Base-by-base conservation (phyloP, 2,888 invertebrate genomes). In the Volucella inanis region DNA sequence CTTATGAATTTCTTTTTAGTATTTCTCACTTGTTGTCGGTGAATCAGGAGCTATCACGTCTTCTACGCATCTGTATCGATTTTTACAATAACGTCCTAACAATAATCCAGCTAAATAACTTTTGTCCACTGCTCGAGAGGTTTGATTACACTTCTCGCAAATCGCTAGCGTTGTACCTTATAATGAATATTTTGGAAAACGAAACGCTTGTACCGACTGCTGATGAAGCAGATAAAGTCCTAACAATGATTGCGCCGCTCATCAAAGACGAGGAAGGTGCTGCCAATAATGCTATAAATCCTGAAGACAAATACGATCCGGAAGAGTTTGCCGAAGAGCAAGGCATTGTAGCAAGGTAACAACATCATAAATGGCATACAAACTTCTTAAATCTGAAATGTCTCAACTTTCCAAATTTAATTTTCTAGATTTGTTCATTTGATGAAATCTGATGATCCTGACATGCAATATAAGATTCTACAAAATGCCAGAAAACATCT, bases 251-350 rank as follows among this genome's bases (percentile, higher is more conserved):
- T 47, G 94, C 96, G 9, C 97, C 98, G 0, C 91, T 99, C 79
- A 95, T 99, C 10, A 95, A 95, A 88, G 98, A 98, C 89, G 97
- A 97, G 88, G 93, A 95, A 0, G 96, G 96, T 89, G 77, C 80
- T 64, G 72, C 65, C 38, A 87, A 82, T 52, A 89, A 81, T 55
- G 45, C 49, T 31, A 55, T 71, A 1, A 90, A 93, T 80, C 91
- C 88, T 11, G 94, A 94, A n/a, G 95, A 95, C 70, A 94, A 95
- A 52, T 85, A 77, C 0, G 98, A 98, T 91, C 94, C 95, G 0
- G 99, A 99, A 90, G 99, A 99, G 92, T 97, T 99, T 91, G 96
- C 97, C 41, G 99, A 99, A 91, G 99, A 97, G 88, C 99, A 99
- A 91, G 97, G 97, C 49, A 93, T 98, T 15, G 94, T 99, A 74